phyloP scores from a whole-genome alignment of 2,888 invertebrate species.

The Nephrotoma guestfalica region DNA sequence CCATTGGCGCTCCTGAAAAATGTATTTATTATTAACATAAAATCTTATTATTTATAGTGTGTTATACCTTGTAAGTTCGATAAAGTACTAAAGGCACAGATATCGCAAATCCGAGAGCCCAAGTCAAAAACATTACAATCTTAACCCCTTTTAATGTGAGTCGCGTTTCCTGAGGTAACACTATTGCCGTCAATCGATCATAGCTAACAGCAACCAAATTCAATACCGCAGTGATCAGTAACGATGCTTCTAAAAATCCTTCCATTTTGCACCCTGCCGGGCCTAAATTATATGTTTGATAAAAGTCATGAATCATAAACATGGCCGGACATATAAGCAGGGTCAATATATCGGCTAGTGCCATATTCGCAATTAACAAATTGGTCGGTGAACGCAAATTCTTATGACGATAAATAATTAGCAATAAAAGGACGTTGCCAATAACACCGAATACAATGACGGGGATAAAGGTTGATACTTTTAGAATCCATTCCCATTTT shows the following conservation, averaged over 20 bases:
- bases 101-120: slow-evolving; percentile 47
- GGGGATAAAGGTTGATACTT: slow-evolving; percentile 42
- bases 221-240: slow-evolving; percentile 60
- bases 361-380: slow-evolving; percentile 59
- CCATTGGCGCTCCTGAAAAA: slow-evolving; percentile 52
- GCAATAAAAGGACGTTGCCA: slow-evolving; percentile 49
- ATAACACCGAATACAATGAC: slow-evolving; percentile 49
- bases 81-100: slow-evolving; percentile 51
- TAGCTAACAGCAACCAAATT: slow-evolving; percentile 67
- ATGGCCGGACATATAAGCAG: slow-evolving; percentile 59
- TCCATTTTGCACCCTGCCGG: slow-evolving; percentile 61
- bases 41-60: background rate
- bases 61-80: slow-evolving; percentile 43
- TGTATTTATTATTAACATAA: background rate
- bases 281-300: slow-evolving; percentile 62
- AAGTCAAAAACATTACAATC: slow-evolving; percentile 47
- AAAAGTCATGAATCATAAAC: slow-evolving; percentile 58
- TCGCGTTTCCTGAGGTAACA: slow-evolving; percentile 53
- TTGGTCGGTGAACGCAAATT: slow-evolving; percentile 56
- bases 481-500: slow-evolving; percentile 42
- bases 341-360: slow-evolving; percentile 50
- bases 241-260: slow-evolving; percentile 58
- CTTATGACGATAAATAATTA: slow-evolving; percentile 44
- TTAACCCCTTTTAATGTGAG: slow-evolving; percentile 48
- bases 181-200: slow-evolving; percentile 69